Base-by-base conservation (phyloP, 2,113 vertebrate species). In the Dolichotis patagonum region DNA sequence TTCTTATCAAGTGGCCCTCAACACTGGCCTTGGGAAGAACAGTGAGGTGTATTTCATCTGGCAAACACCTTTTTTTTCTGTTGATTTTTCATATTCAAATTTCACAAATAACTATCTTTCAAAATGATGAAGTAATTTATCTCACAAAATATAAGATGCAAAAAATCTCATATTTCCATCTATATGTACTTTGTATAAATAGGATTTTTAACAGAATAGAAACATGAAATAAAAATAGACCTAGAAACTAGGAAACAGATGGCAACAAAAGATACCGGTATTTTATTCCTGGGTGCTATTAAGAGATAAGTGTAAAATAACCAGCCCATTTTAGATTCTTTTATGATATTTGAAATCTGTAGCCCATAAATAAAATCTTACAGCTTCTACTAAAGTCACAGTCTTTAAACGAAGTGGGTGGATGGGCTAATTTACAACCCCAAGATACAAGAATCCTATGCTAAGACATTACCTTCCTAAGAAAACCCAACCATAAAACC, bases 181-280 rank as follows among this genome's bases (percentile, higher is more conserved):
- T 95, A 87, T 91, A 93, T 93, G 69, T 88, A 86, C 63, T 85
- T 71, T 81, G 87, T 95, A 96, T 78, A 98, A 96, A 95, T 81
- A 96, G 71, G 90, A 90, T 77, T 71, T 97, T 96, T 94, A 97
- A 97, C 86, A 93, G 93, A 97, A 97, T 93, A 95, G 94, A 97
- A 96, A 93, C 58, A 78, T 65, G 77, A 92, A 83, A 95, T 92
- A 96, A 95, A 97, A 96, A 97, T 96, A 98, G 95, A 96, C 38
- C 30, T 89, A 81, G 82, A 97, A 95, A 93, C 96, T 91, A 87
- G 83, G 94, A 97, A 97, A 95, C 96, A 98, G 97, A 98, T 96
- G 96, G 95, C 60, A 96, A 96, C 62, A 96, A 98, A 97, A 95
- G 90, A 96, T 89, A 96, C 81, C 16, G 0, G 91, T 93, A 91